Percentiles rank a stretch among this genome's conserved stretches.
These are phyloP conservation scores for Charanyca ferruginea DNA, from an alignment of 2,888 invertebrate species.

Conservation along the genomic window DNA sequence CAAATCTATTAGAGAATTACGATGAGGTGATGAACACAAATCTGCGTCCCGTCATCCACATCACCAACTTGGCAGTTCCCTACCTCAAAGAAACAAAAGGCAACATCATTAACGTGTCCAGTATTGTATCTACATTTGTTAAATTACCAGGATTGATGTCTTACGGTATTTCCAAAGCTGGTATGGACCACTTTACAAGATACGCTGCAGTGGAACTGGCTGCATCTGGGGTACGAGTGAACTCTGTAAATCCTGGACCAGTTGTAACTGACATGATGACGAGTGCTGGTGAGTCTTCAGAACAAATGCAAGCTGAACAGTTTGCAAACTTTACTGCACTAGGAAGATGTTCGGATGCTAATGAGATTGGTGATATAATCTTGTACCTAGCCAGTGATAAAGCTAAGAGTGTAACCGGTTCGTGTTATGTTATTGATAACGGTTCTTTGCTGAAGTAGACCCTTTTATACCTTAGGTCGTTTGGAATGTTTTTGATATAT, in stretches of 20 bases:
- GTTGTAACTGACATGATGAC: conserved; percentile 87
- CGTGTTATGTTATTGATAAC: conserved; percentile 38
- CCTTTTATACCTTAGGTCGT: neutral
- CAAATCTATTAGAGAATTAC: conserved; percentile 54
- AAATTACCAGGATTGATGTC: conserved; percentile 83
- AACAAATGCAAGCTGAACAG: neutral
- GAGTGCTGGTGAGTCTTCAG: neutral
- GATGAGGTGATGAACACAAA: conserved; percentile 67
- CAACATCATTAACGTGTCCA: conserved; percentile 70
- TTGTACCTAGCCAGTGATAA: conserved; percentile 60
- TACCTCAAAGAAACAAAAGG: conserved; percentile 67
- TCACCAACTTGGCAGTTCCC: conserved; percentile 65
- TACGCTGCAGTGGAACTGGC: conserved; percentile 92
- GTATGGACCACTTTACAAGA: conserved; percentile 69
- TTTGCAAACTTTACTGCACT: conserved; percentile 1
- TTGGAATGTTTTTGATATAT: too few relatives aligned
- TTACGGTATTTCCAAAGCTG: conserved; percentile 69
- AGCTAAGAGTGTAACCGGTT: conserved; percentile 31
- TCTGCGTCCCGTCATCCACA: conserved; percentile 59
- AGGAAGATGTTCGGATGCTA: conserved; percentile 21
- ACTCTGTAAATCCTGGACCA: conserved; percentile 69
- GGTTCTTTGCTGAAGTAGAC: conserved; percentile 21
- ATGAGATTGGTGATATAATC: conserved; percentile 57
- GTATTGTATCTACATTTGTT: conserved; percentile 84
- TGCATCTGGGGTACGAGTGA: conserved; percentile 93